phyloP scores from a whole-genome alignment of 1,140 invertebrate genomes.

The Aricia agestis region DNA sequence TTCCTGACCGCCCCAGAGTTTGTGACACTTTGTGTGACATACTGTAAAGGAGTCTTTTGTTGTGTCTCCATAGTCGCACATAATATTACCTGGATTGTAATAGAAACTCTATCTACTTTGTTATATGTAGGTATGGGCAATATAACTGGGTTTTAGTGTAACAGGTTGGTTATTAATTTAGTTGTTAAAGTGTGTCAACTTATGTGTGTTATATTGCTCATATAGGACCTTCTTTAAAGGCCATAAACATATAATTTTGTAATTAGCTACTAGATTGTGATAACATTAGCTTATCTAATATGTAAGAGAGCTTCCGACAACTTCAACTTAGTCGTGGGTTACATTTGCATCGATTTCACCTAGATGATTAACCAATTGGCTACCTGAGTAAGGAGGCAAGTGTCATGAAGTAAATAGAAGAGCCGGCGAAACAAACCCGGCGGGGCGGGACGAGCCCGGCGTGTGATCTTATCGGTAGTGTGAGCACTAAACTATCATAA shows the following conservation, averaged over 20 bases:
- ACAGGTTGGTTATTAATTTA: too few species aligned
- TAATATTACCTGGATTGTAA: neutral
- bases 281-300: too few species aligned
- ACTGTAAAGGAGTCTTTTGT: neutral
- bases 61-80: neutral
- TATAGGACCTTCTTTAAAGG: too few species aligned
- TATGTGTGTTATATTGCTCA: too few species aligned
- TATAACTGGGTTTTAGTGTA: neutral
- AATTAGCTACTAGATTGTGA: too few species aligned
- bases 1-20: neutral
- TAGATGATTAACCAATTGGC: too few species aligned
- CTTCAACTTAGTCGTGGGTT: too few species aligned
- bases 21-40: neutral
- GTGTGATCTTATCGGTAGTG: constrained; percentile 84
- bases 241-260: too few species aligned
- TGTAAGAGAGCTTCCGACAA: too few species aligned
- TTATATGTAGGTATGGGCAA: neutral
- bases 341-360: too few species aligned
- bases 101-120: too few species aligned
- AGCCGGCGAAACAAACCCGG: neutral
- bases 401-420: neutral
- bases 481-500: constrained; percentile 81
- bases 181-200: too few species aligned
- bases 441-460: constrained; percentile 74
- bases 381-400: neutral